phyloP scores from a whole-genome alignment of 2,113 vertebrate genomes.

The Cynoglossus semilaevis region DNA sequence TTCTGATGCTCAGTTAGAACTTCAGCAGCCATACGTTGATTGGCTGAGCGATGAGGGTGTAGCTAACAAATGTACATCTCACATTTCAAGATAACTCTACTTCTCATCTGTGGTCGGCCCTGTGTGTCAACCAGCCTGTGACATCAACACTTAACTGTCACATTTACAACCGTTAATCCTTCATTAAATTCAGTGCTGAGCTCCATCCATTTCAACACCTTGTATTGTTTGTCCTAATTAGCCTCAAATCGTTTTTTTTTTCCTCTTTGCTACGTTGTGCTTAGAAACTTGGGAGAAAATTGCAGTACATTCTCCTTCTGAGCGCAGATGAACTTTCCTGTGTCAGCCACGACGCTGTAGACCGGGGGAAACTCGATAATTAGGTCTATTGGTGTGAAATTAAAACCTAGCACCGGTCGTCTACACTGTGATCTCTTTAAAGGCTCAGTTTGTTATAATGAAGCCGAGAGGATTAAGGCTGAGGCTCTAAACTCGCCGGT shows the following conservation, averaged over 20 bases:
- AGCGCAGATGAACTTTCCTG: conserved; percentile 64
- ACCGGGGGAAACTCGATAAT: conserved; percentile 72
- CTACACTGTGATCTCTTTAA: conserved; percentile 76
- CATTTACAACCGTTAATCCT: no score
- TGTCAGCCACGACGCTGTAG: conserved; percentile 66
- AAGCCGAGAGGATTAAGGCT: conserved; percentile 78
- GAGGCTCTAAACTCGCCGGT: conserved; percentile 71
- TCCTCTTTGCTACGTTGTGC: conserved; percentile 14
- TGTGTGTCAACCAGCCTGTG: no score
- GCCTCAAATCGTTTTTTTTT: conserved; percentile 21
- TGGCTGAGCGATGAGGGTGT: no score
- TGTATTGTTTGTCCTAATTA: conserved; percentile 51
- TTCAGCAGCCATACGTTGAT: no score
- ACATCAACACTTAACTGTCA: no score
- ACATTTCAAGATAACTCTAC: no score
- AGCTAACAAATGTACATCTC: no score
- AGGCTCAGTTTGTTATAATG: conserved; percentile 76
- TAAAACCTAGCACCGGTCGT: conserved; percentile 74
- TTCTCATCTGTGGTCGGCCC: no score
- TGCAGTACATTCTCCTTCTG: conserved; percentile 51
- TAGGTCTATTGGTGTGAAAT: conserved; percentile 81
- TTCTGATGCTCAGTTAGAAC: no score
- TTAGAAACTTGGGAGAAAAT: conserved; percentile 53
- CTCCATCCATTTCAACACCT: conserved; percentile 10
- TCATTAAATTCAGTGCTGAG: conserved; percentile 27